These are phyloP conservation scores for Acanthiza pusilla DNA, from an alignment of 2,797 vertebrate species.

Conservation along the genomic window DNA sequence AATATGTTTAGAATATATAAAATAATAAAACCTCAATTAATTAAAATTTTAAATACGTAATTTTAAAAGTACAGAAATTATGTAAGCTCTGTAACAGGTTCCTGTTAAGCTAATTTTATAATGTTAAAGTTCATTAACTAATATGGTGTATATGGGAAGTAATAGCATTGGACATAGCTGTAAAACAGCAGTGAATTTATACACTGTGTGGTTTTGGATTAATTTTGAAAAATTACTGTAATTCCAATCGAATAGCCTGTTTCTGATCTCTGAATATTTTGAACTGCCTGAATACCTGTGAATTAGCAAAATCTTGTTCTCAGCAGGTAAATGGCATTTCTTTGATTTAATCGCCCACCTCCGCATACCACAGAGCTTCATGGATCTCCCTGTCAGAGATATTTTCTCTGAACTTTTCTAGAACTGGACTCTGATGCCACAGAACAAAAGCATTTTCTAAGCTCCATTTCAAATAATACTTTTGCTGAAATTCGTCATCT, in stretches of 20 bases:
- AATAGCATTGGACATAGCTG: background rate
- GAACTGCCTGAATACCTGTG: background rate
- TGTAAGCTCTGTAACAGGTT: background rate
- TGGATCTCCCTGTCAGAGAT: background rate
- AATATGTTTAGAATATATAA: background rate
- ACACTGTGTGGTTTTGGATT: background rate
- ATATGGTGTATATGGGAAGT: background rate
- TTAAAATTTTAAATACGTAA: background rate
- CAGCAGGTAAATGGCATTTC: background rate
- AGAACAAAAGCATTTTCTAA: background rate
- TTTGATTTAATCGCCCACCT: background rate
- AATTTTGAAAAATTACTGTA: background rate
- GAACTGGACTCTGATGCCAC: background rate
- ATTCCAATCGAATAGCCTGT: background rate
- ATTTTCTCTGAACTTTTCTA: background rate
- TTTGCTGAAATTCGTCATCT: background rate
- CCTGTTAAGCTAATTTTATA: background rate
- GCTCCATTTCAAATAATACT: background rate
- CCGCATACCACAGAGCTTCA: fast-evolving
- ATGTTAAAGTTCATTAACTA: background rate
- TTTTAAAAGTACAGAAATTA: background rate
- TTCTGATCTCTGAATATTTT: background rate
- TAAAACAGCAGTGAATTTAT: background rate
- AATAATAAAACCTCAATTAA: background rate
- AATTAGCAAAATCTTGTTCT: background rate